Base-by-base conservation (phyloP, 1,140 invertebrate genomes). In the Prorops nasuta region DNA sequence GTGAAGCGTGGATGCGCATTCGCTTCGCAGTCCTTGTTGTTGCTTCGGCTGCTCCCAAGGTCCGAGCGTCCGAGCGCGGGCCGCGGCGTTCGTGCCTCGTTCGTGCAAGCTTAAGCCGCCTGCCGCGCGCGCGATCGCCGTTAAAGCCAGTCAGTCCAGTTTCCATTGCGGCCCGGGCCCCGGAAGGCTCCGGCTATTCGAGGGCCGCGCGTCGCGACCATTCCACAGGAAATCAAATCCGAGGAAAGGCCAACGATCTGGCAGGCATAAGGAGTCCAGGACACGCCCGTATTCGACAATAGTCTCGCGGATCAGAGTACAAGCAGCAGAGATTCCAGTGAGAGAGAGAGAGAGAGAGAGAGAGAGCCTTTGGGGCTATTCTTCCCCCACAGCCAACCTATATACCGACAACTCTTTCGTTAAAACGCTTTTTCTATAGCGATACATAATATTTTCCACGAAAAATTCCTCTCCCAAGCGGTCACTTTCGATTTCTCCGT, bases 141-240 rank as follows among this genome's bases (percentile, higher is more conserved):
- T 62, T 65, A 58, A 66, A 66, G 58, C 64, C 63, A 65, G 64
- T 66, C 60, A 66, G 61, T 66, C 64, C 63, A 66, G 64, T 66
- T 66, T 63, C 57, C 52, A 52, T 58, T 47, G 51, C 34, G 46
- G 51, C 34, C 6, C 7, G 34, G 15, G 34, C 6, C 6, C 34
- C 4, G 15, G 34, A 14, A 9, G 34, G 15, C 24, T 28, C 12
- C n/a, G n/a, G 14, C 34, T 8, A 35, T 3, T 15, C 9, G 34
- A 6, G 15, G 15, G 6, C 6, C 6, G 34, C 4, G n/a, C n/a
- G n/a, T 10, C 34, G 34, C 43, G 49, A 38, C 37, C 53, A 62
- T 62, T 62, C 54, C 58, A 62, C 54, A 60, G 59, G 59, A 62
- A 62, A 62, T 62, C 58, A 62, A 62, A 62, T 62, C 59, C 58